Base-by-base conservation (phyloP, 2,113 vertebrate genomes). In the Haemorhous mexicanus region DNA sequence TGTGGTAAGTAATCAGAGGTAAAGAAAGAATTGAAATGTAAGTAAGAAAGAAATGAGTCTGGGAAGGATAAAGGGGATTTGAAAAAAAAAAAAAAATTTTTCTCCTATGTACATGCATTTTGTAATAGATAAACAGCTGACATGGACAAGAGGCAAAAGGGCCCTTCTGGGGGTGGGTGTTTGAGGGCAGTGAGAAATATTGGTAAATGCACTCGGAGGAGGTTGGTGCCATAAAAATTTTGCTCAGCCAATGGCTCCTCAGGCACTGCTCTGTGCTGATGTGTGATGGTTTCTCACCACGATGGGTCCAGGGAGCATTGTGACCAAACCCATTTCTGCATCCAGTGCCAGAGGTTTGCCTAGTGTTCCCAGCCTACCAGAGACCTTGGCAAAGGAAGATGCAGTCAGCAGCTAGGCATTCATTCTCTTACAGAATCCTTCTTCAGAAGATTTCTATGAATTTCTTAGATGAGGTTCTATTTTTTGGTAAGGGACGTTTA, bases 241-340 rank as follows among this genome's bases (percentile, higher is more conserved):
- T n/a, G 9, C 22, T 88, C 62, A 73, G n/a, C 18, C 1, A 0
- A 0, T 63, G 12, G 2, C 49, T 55, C 16, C 21, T 14, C 2
- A 6, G 52, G 16, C 7, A 7, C 39, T n/a, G 30, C 30, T 18
- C 6, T 23, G 30, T 15, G 41, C 55, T 58, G 30, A 28, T 62
- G 10, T 13, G 3, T 1, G 43, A 3, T 1, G 4, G 4, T n/a
- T 78, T 72, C 44, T 75, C 41, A 55, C 16, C 62, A 20, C 27
- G 32, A 30, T 18, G 17, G 27, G 9, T 6, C 11, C 58, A 47
- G 18, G 41, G 27, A 75, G 1, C 6, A 8, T 3, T 18, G 10
- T 55, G 62, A 20, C 43, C 46, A 17, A 70, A 73, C 18, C 8
- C 14, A 16, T 56, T 44, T 47, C 83, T 63, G 24, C 37, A 75